Evolutionary conservation across 2,888 invertebrate genomes (phyloP).

Genomic region (Netelia fuscicornis): DNA sequence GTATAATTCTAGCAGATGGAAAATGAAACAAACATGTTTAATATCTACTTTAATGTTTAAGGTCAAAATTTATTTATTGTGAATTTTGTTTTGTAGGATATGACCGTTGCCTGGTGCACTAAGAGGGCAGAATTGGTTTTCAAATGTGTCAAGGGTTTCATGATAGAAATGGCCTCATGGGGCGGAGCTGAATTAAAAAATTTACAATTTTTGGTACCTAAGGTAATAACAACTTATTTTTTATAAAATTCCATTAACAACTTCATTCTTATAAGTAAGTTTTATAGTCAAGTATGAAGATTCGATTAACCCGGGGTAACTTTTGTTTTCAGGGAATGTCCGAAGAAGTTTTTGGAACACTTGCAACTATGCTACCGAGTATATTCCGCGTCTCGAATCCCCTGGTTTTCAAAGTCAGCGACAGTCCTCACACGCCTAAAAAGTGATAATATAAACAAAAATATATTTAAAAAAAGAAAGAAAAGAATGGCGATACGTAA

Average conservation of each 20-base stretch:
- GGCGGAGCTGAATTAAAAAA: slow-evolving; percentile 96
- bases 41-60: too few relatives aligned
- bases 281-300: not conserved
- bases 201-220: slow-evolving; percentile 93
- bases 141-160: slow-evolving; percentile 99
- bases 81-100: slow-evolving; percentile 87
- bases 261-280: not conserved
- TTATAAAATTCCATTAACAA: slow-evolving; percentile 29
- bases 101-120: slow-evolving; percentile 98
- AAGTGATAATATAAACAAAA: slow-evolving; percentile 73
- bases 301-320: slow-evolving; percentile 7
- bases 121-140: slow-evolving; percentile 98
- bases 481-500: slow-evolving; percentile 36
- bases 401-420: slow-evolving; percentile 89
- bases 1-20: slow-evolving; percentile 84
- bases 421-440: slow-evolving; percentile 84
- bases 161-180: slow-evolving; percentile 99
- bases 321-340: slow-evolving; percentile 89
- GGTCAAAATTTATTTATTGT: slow-evolving; percentile 30
- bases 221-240: slow-evolving; percentile 84
- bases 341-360: slow-evolving; percentile 91
- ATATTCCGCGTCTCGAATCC: slow-evolving; percentile 98
- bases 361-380: slow-evolving; percentile 95
- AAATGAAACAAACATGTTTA: not conserved
- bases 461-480: slow-evolving; percentile 36